phyloP scores from a whole-genome alignment of 37 sponge, comb jelly and placozoan species.

The Chondrilla cf. caribensis region DNA sequence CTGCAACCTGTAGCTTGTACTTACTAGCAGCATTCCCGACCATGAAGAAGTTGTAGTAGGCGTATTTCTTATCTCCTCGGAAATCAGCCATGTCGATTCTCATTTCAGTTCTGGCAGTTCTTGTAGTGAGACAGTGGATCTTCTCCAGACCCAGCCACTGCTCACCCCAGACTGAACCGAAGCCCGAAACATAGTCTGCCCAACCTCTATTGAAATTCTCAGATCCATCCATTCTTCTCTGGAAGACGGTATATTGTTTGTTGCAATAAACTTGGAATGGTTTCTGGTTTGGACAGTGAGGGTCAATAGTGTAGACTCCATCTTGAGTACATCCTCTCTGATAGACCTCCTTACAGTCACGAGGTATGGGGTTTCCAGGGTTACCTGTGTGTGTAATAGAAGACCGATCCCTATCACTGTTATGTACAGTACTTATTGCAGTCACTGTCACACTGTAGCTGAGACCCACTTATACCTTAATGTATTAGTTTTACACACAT shows the following conservation, averaged over 20 bases:
- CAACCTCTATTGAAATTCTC: not conserved
- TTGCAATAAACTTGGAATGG: too few relatives aligned
- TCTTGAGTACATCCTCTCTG: too few relatives aligned
- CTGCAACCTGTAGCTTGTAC: not conserved
- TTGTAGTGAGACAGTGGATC: conserved; percentile 8
- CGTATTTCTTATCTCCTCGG: conserved; percentile 6
- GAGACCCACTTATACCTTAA: too few relatives aligned
- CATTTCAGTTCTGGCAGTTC: not conserved
- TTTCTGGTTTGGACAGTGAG: too few relatives aligned
- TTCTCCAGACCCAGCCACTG: conserved; percentile 16
- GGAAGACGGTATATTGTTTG: conserved; percentile 7
- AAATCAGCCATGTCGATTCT: not conserved
- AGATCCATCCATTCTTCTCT: conserved; percentile 16
- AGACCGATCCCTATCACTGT: too few relatives aligned
- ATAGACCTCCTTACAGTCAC: too few relatives aligned
- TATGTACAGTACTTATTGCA: too few relatives aligned
- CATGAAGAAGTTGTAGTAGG: conserved; percentile 3
- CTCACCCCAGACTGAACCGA: not conserved
- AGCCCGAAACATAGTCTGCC: conserved; percentile 3
- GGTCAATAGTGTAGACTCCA: too few relatives aligned
- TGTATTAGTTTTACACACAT: too few relatives aligned
- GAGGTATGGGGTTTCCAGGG: not conserved
- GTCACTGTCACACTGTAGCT: too few relatives aligned
- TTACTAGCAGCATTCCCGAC: not conserved
- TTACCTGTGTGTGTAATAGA: too few relatives aligned